Evolutionary conservation across 2,797 vertebrate species (phyloP).

Genomic region (Periophthalmus magnuspinnatus): DNA sequence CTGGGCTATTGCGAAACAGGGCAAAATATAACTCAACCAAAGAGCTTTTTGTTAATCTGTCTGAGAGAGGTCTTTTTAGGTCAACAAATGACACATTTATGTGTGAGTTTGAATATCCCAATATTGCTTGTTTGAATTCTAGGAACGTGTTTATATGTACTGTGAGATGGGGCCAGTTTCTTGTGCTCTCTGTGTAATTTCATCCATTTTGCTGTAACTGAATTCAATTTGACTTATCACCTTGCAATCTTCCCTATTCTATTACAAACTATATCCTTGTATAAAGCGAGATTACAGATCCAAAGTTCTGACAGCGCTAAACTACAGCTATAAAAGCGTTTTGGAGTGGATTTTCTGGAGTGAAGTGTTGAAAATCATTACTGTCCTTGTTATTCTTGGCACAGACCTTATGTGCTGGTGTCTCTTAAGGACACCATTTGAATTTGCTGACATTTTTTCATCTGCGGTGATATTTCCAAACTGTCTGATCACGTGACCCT

Average conservation of each 20-base stretch:
- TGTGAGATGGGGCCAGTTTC: neutral
- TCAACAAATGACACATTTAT: neutral
- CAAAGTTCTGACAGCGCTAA: neutral
- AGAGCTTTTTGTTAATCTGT: neutral
- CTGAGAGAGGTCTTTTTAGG: neutral
- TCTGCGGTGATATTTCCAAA: conserved; percentile 6
- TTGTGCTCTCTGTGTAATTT: neutral
- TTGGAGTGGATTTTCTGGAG: neutral
- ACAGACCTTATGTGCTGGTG: neutral
- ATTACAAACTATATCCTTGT: neutral
- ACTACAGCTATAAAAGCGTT: neutral
- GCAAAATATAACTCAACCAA: neutral
- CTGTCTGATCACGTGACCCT: conserved; percentile 1
- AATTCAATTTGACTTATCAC: neutral
- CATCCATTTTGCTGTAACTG: neutral
- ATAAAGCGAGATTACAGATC: neutral
- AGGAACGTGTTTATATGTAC: neutral
- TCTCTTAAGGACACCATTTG: conserved; percentile 8
- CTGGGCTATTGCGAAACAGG: too few relatives aligned
- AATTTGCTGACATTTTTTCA: conserved; percentile 13
- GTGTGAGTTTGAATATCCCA: neutral
- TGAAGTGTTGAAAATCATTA: neutral
- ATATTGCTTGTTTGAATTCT: neutral
- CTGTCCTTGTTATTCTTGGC: neutral
- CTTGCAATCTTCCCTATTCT: neutral